Conservation (phyloP, 2,113 vertebrate species). For the Oriolus oriolus region DNA sequence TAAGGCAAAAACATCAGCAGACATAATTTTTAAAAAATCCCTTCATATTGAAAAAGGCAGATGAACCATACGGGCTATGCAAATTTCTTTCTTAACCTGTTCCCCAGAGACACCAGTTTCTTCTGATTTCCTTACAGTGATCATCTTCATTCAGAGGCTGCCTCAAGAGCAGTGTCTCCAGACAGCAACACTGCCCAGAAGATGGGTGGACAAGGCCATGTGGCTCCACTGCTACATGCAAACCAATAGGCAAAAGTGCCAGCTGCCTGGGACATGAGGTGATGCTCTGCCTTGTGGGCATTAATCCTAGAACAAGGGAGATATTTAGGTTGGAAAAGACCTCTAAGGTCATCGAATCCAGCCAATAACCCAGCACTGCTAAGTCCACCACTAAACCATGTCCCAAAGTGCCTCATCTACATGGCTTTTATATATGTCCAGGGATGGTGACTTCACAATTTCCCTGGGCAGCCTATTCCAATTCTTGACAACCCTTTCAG, state of each 20-base stretch:
- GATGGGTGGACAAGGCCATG: accelerated
- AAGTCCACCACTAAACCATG: not conserved
- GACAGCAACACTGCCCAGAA: not conserved
- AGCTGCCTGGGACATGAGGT: not conserved
- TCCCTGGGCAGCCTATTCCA: not conserved
- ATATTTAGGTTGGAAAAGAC: not conserved
- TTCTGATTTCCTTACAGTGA: not conserved
- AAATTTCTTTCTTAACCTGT: not conserved
- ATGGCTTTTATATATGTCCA: not conserved
- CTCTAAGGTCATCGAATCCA: not conserved
- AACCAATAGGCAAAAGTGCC: not conserved
- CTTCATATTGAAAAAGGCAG: not conserved
- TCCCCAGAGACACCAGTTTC: not conserved
- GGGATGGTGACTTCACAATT: not conserved
- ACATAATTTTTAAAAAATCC: not conserved
- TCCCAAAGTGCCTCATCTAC: not conserved
- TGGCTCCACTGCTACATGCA: not conserved
- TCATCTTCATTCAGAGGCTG: not conserved
- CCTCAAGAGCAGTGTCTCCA: not conserved
- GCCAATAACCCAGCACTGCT: not conserved
- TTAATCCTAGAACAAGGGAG: not conserved
- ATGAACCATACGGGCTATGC: not conserved
- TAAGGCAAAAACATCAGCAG: not conserved
- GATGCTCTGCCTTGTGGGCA: not conserved
- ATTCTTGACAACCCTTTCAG: not conserved